Base-by-base conservation (phyloP, 1,140 invertebrate species). In the Aphis craccivora region DNA sequence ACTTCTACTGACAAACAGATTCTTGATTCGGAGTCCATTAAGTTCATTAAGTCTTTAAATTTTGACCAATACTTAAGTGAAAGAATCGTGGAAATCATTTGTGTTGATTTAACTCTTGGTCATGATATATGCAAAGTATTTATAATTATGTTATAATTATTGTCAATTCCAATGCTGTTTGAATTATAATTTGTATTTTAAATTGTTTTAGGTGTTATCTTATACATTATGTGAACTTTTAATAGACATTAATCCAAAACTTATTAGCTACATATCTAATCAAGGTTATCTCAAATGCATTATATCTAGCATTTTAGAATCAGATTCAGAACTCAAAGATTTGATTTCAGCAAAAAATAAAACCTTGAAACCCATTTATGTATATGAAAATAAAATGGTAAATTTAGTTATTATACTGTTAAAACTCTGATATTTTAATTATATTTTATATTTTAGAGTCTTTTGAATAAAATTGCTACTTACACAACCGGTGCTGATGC, bases 371-470 rank as follows among this genome's bases (percentile, higher is more conserved):
- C 96, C 97, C 2, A 95, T 99, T 0, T 99, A 98, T 95, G 96
- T 99, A 2, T 99, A 98, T 95, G 97, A 98, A 95, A 97, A 98
- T 0, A 98, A 98, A 95, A 97, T 99, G 97, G 96, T 98, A 91
- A 45, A 14, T 91, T 48, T 60, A 30, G 18, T 60, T 90, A 11
- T 53, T 43, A 90, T 9, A 60, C 25, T 30, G 25, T 20, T 18
- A 43, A 0, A 14, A 60, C 25, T 60, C 0, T n/a, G n/a, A 30
- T 45, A 67, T 90, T 90, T 30, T 40, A 60, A 55, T 55, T 40
- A 43, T 55, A 55, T 86, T 84, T 43, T 30, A 40, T 90, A 30
- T 8, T 93, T 51, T 84, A 93, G 91, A 93, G 91, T 90, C 96
- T 98, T 93, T 96, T 99, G 30, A 96, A 96, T 20, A 96, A 97